Evolutionary conservation across 2,113 vertebrate species (phyloP), one percentile per base, ranked within the genome.

Genomic region (Crotalus tigris): DNA sequence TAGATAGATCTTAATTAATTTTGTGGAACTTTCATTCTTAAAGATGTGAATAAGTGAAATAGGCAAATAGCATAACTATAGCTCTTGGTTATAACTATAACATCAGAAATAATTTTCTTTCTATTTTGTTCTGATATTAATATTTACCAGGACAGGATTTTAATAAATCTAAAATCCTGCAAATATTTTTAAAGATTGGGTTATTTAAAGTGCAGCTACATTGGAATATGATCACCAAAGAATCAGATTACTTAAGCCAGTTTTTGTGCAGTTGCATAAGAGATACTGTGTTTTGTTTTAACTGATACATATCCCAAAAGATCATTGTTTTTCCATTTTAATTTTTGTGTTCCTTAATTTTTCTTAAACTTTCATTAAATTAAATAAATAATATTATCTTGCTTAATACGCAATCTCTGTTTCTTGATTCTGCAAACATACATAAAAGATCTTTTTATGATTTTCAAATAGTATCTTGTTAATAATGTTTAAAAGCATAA

Each of bases 401-500:
- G 0, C 92, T 5, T 49, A 58, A 69, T 33, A 55, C 24, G 1
- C 90, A 0, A 55, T 44, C 21, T 55, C 11, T 51, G 5, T 44
- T 93, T 87, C 3, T 7, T 90, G 39, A 15, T 26, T 54, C 29
- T 86, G 55, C 49, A 81, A 49, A 10, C 44, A 89, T 49, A 44
- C 29, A 89, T 46, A 81, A 46, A 39, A 13, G 4, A 33, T 19
- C 8, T n/a, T 55, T 53, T 44, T 55, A 4, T 87, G 29, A 49
- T 29, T 92, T 86, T 96, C 95, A 97, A 94, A 94, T 94, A 95
- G 91, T 93, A 91, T 95, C 94, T 95, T 91, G 5, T 39, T 69
- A 58, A 46, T 15, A 55, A 12, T 88, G 10, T 58, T 93, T 88
- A n/a, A 51, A 88, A 90, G 91, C 85, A 75, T 96, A 93, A 95